A percentile compares a stretch with the other conserved stretches of the same genome.
Evolutionary conservation across 2,113 vertebrate species (phyloP).

Genomic region (Centropristis striata): DNA sequence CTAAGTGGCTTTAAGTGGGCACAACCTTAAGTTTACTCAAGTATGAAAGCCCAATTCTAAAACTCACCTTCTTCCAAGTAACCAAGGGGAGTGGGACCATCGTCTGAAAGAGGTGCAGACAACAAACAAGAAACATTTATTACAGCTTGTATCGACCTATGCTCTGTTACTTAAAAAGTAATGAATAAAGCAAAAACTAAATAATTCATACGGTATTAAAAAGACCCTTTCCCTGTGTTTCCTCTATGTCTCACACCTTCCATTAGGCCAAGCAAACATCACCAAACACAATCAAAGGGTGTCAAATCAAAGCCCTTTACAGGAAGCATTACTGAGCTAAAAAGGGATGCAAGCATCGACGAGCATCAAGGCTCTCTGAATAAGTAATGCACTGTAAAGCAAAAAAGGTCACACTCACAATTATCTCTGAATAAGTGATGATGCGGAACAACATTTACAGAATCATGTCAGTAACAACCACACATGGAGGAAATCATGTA

Average conservation of each 20-base stretch:
- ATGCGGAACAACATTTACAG: background rate
- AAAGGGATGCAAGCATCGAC: slow-evolving; percentile 62
- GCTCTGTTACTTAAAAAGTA: slow-evolving; percentile 10
- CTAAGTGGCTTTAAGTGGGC: too few species aligned
- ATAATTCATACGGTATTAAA: slow-evolving; percentile 60
- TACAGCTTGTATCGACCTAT: background rate
- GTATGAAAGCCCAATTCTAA: too few species aligned
- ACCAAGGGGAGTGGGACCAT: slow-evolving; percentile 60
- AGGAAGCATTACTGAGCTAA: slow-evolving; percentile 77
- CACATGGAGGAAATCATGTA: background rate
- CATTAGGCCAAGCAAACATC: slow-evolving; percentile 59
- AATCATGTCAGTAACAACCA: background rate
- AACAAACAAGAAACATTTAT: slow-evolving; percentile 2
- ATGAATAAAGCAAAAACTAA: slow-evolving; percentile 37
- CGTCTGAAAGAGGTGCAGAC: slow-evolving; percentile 70
- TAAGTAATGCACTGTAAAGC: slow-evolving; percentile 56
- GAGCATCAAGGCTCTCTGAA: slow-evolving; percentile 45
- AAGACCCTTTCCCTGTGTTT: slow-evolving; percentile 18
- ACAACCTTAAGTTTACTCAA: too few species aligned
- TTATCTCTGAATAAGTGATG: background rate
- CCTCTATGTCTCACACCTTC: slow-evolving; percentile 28
- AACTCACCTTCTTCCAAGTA: slow-evolving; percentile 83
- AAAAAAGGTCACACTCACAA: background rate
- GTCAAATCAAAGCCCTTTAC: slow-evolving; percentile 68
- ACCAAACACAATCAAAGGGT: slow-evolving; percentile 56